These are phyloP conservation scores for Conus betulinus DNA, from an alignment of 1,140 invertebrate species.

Conservation along the genomic window DNA sequence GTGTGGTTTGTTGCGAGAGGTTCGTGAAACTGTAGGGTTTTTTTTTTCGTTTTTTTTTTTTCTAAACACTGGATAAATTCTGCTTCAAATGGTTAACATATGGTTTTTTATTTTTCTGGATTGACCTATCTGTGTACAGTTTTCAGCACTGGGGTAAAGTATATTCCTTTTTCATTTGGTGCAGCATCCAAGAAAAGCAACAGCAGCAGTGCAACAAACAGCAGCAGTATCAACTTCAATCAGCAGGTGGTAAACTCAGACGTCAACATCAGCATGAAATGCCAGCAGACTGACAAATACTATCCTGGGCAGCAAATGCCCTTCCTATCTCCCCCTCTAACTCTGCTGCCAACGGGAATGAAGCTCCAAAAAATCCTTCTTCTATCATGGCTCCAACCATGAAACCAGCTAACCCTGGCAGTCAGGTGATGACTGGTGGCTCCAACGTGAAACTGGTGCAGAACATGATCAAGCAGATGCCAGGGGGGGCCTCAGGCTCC, in stretches of 20 bases:
- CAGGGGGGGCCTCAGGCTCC: not conserved
- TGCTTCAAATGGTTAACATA: too few relatives aligned
- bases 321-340: not conserved
- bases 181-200: not conserved
- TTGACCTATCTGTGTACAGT: not conserved
- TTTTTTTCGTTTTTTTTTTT: too few relatives aligned
- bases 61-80: too few relatives aligned
- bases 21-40: too few relatives aligned
- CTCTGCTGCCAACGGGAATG: not conserved
- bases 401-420: constrained; percentile 1
- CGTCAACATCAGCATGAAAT: constrained; percentile 21
- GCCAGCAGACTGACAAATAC: constrained; percentile 16
- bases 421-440: too few relatives aligned
- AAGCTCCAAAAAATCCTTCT: not conserved
- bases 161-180: not conserved
- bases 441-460: not conserved
- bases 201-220: not conserved
- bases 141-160: not conserved
- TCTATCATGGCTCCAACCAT: constrained; percentile 10
- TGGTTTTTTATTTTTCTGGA: not conserved
- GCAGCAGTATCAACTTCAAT: not conserved
- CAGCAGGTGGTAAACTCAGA: not conserved
- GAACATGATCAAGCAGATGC: constrained; percentile 13
- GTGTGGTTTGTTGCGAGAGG: too few relatives aligned
- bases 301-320: constrained; percentile 32